Conservation (phyloP, 2,113 vertebrate genomes). For the Periophthalmodon schlosseri region DNA sequence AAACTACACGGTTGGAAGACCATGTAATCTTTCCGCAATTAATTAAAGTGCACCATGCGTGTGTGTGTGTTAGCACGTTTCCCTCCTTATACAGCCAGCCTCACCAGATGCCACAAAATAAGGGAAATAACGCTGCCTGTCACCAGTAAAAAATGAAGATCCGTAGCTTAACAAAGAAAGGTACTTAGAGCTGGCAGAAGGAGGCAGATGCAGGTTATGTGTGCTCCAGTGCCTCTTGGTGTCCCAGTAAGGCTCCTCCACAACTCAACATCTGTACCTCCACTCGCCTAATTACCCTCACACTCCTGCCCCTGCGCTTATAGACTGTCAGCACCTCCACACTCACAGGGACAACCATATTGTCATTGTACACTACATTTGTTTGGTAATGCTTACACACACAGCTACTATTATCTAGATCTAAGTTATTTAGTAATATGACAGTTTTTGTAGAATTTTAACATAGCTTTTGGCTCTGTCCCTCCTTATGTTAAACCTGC, state of each 20-base stretch:
- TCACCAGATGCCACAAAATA: constrained; percentile 96
- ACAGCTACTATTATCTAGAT: too few species aligned
- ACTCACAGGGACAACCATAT: constrained; percentile 30
- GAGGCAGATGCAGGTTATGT: constrained; percentile 90
- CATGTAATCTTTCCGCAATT: constrained; percentile 99
- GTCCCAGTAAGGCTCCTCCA: constrained; percentile 79
- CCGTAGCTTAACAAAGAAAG: constrained; percentile 87
- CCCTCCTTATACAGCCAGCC: constrained; percentile 59
- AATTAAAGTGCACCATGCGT: constrained; percentile 94
- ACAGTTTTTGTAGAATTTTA: background rate
- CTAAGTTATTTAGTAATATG: background rate
- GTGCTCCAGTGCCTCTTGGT: constrained; percentile 78
- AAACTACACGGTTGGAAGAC: constrained; percentile 99
- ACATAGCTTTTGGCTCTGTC: background rate
- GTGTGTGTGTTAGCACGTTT: constrained; percentile 35
- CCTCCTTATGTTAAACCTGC: background rate
- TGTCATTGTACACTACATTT: constrained; percentile 6
- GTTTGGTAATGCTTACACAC: background rate
- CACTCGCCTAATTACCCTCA: constrained; percentile 85
- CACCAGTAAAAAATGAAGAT: constrained; percentile 98
- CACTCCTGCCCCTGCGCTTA: constrained; percentile 72
- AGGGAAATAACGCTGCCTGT: constrained; percentile 95
- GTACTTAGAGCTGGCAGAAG: constrained; percentile 85
- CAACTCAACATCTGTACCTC: constrained; percentile 88
- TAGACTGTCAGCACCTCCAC: constrained; percentile 80